A percentile compares a stretch with the other conserved stretches of the same genome.
Evolutionary conservation across 1,140 invertebrate species (phyloP).

Genomic region (Dendroctonus valens): DNA sequence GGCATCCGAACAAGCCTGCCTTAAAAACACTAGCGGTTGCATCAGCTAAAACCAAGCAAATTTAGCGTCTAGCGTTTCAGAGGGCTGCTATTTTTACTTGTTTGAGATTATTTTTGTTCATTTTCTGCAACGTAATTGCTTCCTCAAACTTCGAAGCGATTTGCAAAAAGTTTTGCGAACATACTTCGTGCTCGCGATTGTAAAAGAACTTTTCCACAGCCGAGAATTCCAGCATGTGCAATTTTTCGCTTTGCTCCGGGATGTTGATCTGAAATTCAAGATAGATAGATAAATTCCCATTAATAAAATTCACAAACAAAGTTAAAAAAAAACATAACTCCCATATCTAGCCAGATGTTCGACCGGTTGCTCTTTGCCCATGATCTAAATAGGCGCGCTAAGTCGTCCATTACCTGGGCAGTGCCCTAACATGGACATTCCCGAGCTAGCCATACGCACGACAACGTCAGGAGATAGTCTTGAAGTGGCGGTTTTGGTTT

Average conservation of each 20-base stretch:
- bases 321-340: too few species aligned
- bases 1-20: slow-evolving; percentile 74
- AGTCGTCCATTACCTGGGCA: too few species aligned
- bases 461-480: too few species aligned
- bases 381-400: too few species aligned
- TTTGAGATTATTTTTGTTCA: slow-evolving; percentile 46
- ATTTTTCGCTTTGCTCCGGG: slow-evolving; percentile 51
- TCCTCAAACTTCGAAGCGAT: slow-evolving; percentile 40
- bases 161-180: slow-evolving; percentile 41
- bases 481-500: too few species aligned
- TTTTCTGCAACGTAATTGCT: slow-evolving; percentile 39
- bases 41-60: slow-evolving; percentile 53
- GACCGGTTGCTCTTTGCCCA: too few species aligned
- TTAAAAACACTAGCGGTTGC: slow-evolving; percentile 63
- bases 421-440: too few species aligned
- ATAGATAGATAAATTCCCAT: too few species aligned
- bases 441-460: too few species aligned
- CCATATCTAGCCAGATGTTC: too few species aligned
- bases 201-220: slow-evolving; percentile 59
- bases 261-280: slow-evolving; percentile 49
- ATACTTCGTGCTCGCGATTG: slow-evolving; percentile 51
- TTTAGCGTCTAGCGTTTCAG: neutral
- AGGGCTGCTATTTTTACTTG: slow-evolving; percentile 34
- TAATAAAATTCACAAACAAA: too few species aligned
- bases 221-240: slow-evolving; percentile 54